Percentiles rank a stretch among this genome's conserved stretches.
Evolutionary conservation across 2,797 vertebrate species (phyloP).

Genomic region (Siniperca undulata): DNA sequence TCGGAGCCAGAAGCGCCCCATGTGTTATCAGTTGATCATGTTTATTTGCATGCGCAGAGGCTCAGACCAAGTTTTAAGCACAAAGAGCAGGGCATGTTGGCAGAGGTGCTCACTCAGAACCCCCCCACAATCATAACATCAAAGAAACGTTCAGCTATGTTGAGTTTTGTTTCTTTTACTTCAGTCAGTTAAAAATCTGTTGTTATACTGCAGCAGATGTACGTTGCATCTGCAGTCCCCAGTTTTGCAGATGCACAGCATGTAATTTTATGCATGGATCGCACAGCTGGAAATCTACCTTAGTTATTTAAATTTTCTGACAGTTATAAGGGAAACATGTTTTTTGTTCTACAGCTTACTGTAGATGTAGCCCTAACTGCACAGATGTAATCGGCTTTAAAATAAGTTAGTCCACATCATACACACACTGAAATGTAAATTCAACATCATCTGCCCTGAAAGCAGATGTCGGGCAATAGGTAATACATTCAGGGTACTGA

Average conservation of each 20-base stretch:
- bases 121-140: not conserved
- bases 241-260: not conserved
- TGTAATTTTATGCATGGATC: not conserved
- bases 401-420: not conserved
- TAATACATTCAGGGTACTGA: not conserved
- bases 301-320: not conserved
- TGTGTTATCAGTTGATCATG: not conserved
- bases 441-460: not conserved
- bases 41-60: not conserved
- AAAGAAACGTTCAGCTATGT: not conserved
- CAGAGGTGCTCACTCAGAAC: not conserved
- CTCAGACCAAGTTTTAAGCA: too few species aligned
- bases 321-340: not conserved
- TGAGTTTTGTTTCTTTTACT: not conserved
- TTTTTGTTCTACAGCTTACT: not conserved
- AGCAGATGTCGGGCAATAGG: not conserved
- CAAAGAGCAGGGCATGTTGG: not conserved
- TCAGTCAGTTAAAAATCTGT: not conserved
- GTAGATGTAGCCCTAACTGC: not conserved
- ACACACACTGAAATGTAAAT: not conserved
- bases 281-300: not conserved
- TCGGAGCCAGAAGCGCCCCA: too few species aligned
- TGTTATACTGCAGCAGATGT: not conserved
- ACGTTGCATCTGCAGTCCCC: not conserved
- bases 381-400: not conserved